Evolutionary conservation across 1,140 invertebrate species (phyloP).

Genomic region (Heliconius congener): DNA sequence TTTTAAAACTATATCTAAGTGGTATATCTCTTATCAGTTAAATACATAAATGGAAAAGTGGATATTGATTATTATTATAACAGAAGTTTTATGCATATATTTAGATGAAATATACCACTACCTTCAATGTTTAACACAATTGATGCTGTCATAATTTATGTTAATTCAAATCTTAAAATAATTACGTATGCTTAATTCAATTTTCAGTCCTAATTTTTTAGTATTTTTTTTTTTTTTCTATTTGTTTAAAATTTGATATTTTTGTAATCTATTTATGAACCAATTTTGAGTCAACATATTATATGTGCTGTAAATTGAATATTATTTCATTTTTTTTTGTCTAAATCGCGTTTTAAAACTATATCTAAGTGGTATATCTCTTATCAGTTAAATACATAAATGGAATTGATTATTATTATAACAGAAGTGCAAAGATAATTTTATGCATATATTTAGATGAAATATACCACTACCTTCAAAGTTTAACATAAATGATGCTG

Average conservation of each 20-base stretch:
- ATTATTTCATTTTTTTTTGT: not conserved
- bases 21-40: not conserved
- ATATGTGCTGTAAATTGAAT: not conserved
- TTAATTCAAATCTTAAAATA: too few species aligned
- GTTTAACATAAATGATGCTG: too few species aligned
- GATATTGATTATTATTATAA: not conserved
- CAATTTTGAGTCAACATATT: too few species aligned
- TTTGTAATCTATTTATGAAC: not conserved
- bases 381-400: too few species aligned
- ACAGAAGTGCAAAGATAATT: not conserved
- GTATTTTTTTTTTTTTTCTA: too few species aligned
- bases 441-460: not conserved
- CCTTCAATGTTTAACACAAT: too few species aligned
- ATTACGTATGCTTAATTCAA: too few species aligned
- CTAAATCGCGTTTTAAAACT: not conserved
- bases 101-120: not conserved
- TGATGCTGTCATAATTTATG: too few species aligned
- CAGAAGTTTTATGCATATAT: not conserved
- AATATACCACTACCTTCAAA: too few species aligned
- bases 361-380: too few species aligned
- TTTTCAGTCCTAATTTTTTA: too few species aligned
- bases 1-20: not conserved
- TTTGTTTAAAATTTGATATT: too few species aligned
- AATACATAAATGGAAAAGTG: not conserved
- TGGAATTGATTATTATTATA: not conserved